Evolutionary conservation across 2,113 vertebrate species (phyloP).

Genomic region (Taxidea taxus): DNA sequence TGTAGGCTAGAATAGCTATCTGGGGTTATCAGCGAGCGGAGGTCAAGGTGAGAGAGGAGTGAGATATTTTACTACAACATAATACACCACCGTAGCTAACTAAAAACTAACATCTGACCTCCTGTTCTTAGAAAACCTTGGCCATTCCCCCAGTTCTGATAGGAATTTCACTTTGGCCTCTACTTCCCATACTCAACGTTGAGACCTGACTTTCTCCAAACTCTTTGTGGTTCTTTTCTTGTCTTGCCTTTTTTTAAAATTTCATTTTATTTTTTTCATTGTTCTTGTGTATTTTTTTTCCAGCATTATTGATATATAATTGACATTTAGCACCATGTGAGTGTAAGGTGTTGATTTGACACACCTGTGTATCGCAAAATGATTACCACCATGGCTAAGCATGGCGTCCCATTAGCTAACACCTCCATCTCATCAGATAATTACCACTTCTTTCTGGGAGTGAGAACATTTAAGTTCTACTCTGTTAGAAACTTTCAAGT

Average conservation of each 20-base stretch:
- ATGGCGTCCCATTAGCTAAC: not conserved
- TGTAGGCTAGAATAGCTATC: not conserved
- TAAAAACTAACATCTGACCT: not conserved
- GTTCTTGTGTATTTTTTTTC: not conserved
- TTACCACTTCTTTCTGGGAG: not conserved
- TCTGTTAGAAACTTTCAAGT: not conserved
- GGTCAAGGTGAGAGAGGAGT: not conserved
- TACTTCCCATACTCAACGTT: not conserved
- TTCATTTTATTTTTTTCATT: not conserved
- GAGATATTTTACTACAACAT: not conserved
- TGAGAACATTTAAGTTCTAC: not conserved
- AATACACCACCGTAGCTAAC: not conserved
- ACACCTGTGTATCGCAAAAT: not conserved
- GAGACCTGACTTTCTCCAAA: not conserved
- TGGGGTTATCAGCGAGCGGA: not conserved
- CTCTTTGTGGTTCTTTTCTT: not conserved
- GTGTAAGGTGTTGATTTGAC: not conserved
- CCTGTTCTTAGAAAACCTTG: not conserved
- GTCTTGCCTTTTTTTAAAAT: not conserved
- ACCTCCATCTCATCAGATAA: not conserved
- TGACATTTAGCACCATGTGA: not conserved
- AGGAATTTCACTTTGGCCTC: not conserved
- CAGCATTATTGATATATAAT: not conserved
- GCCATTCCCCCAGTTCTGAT: not conserved
- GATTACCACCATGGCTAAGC: not conserved